A percentile compares a stretch with the other conserved stretches of the same genome.
Evolutionary conservation across 1,140 invertebrate species (phyloP).

Genomic region (Wiebesia pumilae): DNA sequence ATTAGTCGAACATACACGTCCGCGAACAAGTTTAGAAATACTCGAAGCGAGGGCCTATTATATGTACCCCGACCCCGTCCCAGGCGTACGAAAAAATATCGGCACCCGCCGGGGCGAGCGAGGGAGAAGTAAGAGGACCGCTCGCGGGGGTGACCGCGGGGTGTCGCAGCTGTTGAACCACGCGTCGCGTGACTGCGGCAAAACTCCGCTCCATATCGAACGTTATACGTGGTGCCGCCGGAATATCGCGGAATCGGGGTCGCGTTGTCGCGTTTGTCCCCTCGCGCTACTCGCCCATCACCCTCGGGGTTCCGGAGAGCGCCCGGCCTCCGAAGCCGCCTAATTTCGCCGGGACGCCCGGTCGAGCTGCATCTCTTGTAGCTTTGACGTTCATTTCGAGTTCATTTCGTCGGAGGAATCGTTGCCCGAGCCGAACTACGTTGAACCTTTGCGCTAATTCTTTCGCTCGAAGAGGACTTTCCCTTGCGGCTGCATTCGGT

Average conservation of each 20-base stretch:
- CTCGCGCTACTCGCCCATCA: not conserved
- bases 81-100: not conserved
- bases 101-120: not conserved
- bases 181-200: constrained; percentile 46
- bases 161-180: not conserved
- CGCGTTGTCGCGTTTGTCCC: not conserved
- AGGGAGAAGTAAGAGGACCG: too few relatives aligned
- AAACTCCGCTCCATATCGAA: not conserved
- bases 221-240: not conserved
- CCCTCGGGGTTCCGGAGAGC: too few relatives aligned
- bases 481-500: not conserved
- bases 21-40: too few relatives aligned
- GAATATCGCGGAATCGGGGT: constrained; percentile 45
- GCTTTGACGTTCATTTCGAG: constrained; percentile 11
- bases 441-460: constrained; percentile 20
- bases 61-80: too few relatives aligned
- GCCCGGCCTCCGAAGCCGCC: too few relatives aligned
- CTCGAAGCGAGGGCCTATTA: not conserved
- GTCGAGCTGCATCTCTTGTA: constrained; percentile 4
- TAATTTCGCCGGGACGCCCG: not conserved
- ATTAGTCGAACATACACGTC: not conserved
- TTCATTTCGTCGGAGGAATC: not conserved
- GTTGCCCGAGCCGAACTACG: not conserved
- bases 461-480: not conserved
- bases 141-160: not conserved